phyloP scores from a whole-genome alignment of 2,888 invertebrate species.

The Ectobius pallidus region DNA sequence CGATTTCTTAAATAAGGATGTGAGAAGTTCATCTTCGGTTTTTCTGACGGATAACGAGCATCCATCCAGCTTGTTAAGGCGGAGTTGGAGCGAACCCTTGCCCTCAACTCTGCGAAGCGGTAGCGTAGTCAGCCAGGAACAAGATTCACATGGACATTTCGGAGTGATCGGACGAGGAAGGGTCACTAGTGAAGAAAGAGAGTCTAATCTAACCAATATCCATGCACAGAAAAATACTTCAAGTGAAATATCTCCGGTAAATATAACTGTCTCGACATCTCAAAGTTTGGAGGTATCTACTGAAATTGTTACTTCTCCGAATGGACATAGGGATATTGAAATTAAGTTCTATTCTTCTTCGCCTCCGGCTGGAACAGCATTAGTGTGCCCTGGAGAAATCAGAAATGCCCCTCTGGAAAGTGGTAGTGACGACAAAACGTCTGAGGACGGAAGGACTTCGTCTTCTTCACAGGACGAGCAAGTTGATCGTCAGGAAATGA shows the following conservation, averaged over 20 bases:
- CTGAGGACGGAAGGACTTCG: not conserved
- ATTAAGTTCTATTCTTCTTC: conserved; percentile 76
- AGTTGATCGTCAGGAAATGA: conserved; percentile 46
- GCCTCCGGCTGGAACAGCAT: conserved; percentile 51
- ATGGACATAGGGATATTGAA: conserved; percentile 78
- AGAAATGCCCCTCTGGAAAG: not conserved
- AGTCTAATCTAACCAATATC: not conserved
- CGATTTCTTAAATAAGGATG: conserved; percentile 40
- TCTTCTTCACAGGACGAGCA: not conserved
- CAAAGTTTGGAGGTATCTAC: conserved; percentile 69
- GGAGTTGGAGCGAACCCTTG: conserved; percentile 70
- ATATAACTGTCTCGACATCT: conserved; percentile 2
- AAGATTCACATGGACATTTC: not conserved
- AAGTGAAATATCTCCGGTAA: not conserved
- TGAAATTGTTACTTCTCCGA: conserved; percentile 77
- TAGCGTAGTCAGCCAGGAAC: not conserved
- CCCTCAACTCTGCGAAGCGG: conserved; percentile 43
- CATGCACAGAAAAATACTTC: no score
- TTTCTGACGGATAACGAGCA: not conserved
- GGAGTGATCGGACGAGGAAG: not conserved
- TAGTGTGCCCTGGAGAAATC: not conserved
- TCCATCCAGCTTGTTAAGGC: conserved; percentile 52
- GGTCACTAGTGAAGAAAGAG: not conserved
- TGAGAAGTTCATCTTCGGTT: conserved; percentile 12
- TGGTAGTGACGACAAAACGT: not conserved